Base-by-base conservation (phyloP, 2,113 vertebrate genomes). In the Australoheros scitulus region DNA sequence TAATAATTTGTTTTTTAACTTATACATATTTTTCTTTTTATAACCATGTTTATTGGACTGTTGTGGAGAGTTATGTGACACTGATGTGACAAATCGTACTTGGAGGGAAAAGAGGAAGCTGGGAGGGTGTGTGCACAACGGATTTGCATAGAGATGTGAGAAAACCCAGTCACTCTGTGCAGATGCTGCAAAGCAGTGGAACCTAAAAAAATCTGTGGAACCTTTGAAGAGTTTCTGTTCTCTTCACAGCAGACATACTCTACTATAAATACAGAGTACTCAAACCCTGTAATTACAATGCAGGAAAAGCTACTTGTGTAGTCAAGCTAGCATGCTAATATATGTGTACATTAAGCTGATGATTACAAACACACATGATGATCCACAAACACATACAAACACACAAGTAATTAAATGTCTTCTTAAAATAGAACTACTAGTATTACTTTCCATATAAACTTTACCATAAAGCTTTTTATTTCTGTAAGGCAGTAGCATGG, bases 221-320 rank as follows among this genome's bases (percentile, higher is more conserved):
- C 57, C 61, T 75, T 78, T 76, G 81, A 89, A 82, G 83, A 50
- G 65, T 80, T 61, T 86, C 36, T 87, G 70, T 86, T 74, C 43
- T 61, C 14, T 15, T 58, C 36, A 59, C 52, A 36, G 59, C 10
- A 64, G 52, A 79, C 26, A 34, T 72, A 50, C 47, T 34, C 47
- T 72, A n/a, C 68, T 72, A 72, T 55, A 72, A 55, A 72, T 52
- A 52, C 11, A 55, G 68, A 72, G 68, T 34, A 32, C 26, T 18
- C 55, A n/a, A 11, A 56, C 17, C 26, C 1, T 34, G 17, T 80
- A 65, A 38, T 7, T 17, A 2, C n/a, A 41, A 50, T 41, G 43
- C 29, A 52, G 11, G 9, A 43, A 41, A 17, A 32, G 47, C 47
- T 34, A 52, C 24, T 70, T 43, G 20, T 70, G 6, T 55, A 72